Conservation (phyloP, 2,797 vertebrate genomes). For the Poecilia gillii region DNA sequence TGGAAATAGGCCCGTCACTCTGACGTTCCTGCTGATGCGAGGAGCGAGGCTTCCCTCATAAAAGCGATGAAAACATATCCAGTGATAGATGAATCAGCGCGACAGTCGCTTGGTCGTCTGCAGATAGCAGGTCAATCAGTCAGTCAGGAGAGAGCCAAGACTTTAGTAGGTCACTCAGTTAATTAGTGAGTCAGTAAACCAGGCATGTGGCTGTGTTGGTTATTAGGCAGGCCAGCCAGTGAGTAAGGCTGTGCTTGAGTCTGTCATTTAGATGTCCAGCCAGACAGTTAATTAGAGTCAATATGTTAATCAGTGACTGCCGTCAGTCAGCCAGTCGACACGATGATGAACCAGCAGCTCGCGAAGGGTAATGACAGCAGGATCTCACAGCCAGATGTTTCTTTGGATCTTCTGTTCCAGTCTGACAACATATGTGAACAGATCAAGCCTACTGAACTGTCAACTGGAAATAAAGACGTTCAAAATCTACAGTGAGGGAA, state of each 20-base stretch:
- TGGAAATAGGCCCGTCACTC: constrained; percentile 64
- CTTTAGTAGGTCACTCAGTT: constrained; percentile 70
- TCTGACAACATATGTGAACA: constrained; percentile 36
- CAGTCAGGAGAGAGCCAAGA: constrained; percentile 55
- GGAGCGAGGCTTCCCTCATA: constrained; percentile 38
- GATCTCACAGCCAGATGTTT: constrained; percentile 48
- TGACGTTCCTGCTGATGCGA: constrained; percentile 38
- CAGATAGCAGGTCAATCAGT: constrained; percentile 70
- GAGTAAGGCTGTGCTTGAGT: constrained; percentile 57
- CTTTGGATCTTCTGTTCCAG: constrained; percentile 21
- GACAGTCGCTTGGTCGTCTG: constrained; percentile 46
- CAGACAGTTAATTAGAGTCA: constrained; percentile 69
- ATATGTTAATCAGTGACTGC: constrained; percentile 71
- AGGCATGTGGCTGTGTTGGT: constrained; percentile 49
- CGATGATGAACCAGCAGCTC: constrained; percentile 58
- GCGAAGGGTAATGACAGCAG: constrained; percentile 54
- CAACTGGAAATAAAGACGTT: constrained; percentile 9
- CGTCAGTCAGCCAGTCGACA: constrained; percentile 63
- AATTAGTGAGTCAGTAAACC: constrained; percentile 67
- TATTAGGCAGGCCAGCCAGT: constrained; percentile 55
- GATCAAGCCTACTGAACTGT: constrained; percentile 17
- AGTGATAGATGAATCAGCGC: constrained; percentile 43
- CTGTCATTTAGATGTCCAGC: constrained; percentile 63
- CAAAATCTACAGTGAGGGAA: background rate
- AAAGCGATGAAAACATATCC: constrained; percentile 39